Evolutionary conservation across 2,888 invertebrate genomes (phyloP).

Genomic region (Conchocele bisecta): DNA sequence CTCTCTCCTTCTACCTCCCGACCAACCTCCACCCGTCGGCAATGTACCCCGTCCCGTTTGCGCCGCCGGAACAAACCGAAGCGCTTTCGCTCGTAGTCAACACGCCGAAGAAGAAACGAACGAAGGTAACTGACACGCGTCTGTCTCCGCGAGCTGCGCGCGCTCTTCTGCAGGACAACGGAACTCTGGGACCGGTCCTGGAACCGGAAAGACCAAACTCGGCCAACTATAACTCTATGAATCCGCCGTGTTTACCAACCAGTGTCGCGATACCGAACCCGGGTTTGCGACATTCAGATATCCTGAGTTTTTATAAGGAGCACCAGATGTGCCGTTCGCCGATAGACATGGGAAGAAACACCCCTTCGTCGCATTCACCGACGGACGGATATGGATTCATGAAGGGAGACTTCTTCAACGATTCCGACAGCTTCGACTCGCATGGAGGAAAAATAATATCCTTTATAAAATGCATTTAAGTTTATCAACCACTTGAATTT

Average conservation of each 20-base stretch:
- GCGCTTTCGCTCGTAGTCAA: conserved; percentile 97
- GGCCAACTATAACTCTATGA: conserved; percentile 88
- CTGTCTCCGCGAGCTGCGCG: conserved; percentile 80
- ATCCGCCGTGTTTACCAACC: conserved; percentile 94
- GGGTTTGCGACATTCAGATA: conserved; percentile 88
- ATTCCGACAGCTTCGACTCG: conserved; percentile 60
- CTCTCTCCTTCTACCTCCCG: conserved; percentile 86
- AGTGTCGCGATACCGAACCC: conserved; percentile 98
- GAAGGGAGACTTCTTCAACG: conserved; percentile 67
- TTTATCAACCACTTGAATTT: neutral
- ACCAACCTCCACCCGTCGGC: conserved; percentile 67
- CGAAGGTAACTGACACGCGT: conserved; percentile 91
- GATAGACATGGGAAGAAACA: conserved; percentile 66
- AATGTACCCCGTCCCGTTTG: conserved; percentile 64
- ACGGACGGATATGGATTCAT: conserved; percentile 60
- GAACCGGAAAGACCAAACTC: conserved; percentile 63
- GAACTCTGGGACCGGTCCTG: conserved; percentile 56
- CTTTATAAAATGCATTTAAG: conserved; percentile 59
- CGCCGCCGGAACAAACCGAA: conserved; percentile 85
- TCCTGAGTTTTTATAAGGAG: conserved; percentile 83
- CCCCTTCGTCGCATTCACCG: conserved; percentile 72
- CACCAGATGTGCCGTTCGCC: conserved; percentile 70
- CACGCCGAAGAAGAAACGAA: conserved; percentile 95
- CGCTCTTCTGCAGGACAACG: conserved; percentile 77
- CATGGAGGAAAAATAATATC: conserved; percentile 73